A percentile compares a stretch with the other conserved stretches of the same genome.
Conservation (phyloP, 64 coral and sea anemone species). For the Montipora sp. region DNA sequence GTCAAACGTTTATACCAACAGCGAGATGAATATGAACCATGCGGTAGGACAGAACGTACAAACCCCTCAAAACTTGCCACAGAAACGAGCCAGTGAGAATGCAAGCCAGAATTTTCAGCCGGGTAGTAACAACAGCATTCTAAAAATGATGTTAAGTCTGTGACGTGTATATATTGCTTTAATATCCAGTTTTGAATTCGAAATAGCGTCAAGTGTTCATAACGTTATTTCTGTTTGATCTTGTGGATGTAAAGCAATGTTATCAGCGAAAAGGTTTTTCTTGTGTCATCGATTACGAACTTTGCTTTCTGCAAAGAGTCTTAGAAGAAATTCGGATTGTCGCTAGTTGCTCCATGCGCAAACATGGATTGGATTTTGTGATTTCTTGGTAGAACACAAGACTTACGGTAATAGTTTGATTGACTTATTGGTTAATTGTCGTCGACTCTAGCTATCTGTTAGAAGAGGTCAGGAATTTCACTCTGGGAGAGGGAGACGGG, state of each 20-base stretch:
- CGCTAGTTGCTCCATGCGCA: no score
- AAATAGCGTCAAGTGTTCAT: no score
- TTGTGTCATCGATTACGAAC: no score
- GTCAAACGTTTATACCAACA: neutral
- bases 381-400: no score
- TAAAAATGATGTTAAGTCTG: slow-evolving; percentile 35
- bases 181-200: neutral
- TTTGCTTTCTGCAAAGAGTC: no score
- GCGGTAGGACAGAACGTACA: neutral
- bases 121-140: slow-evolving; percentile 25
- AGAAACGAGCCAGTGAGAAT: neutral
- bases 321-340: no score
- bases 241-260: neutral
- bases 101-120: neutral
- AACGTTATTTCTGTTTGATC: neutral
- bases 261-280: no score
- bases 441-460: neutral
- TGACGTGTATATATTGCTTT: neutral
- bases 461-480: neutral
- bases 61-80: neutral
- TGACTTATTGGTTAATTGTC: no score
- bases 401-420: no score
- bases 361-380: no score
- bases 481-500: neutral
- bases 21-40: neutral